Evolutionary conservation across 2,888 invertebrate genomes (phyloP).

Genomic region (Pseudococcus jackbeardsleyi): DNA sequence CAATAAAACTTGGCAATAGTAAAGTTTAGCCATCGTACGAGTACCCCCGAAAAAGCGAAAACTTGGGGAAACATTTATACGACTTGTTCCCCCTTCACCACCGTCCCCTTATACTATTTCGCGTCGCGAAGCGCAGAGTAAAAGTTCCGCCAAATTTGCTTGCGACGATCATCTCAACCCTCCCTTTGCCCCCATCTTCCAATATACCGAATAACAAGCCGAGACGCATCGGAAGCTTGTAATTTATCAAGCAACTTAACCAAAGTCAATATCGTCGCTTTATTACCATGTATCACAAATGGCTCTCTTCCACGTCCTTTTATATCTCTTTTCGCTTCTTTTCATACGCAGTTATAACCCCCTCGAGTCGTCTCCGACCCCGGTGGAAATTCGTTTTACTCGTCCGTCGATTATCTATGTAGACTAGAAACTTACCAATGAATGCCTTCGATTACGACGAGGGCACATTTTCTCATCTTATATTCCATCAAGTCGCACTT

Average conservation of each 20-base stretch:
- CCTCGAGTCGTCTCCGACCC: not conserved
- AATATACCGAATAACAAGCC: not conserved
- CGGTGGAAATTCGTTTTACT: conserved; percentile 5
- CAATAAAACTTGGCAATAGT: conserved; percentile 53
- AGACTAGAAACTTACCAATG: not conserved
- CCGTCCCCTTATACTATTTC: not conserved
- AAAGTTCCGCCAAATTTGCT: conserved; percentile 45
- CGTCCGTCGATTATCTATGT: not conserved
- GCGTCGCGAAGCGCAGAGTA: not conserved
- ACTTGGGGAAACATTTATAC: conserved; percentile 23
- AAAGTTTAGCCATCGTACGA: conserved; percentile 15
- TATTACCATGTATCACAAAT: conserved; percentile 40
- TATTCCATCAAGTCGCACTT: not conserved
- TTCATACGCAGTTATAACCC: not conserved
- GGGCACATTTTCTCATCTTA: not conserved
- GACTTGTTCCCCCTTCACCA: not conserved
- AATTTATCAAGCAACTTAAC: conserved; percentile 59
- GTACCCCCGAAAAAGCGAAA: conserved; percentile 29
- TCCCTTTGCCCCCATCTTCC: not conserved
- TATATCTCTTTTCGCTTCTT: not conserved
- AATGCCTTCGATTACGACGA: conserved; percentile 26
- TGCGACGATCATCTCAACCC: not conserved
- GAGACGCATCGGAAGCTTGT: conserved; percentile 48
- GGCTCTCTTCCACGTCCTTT: conserved; percentile 16
- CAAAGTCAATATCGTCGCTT: conserved; percentile 56